A percentile compares a stretch with the other conserved stretches of the same genome.
These are phyloP conservation scores for Mormoops blainvillei DNA, from an alignment of 2,113 vertebrate species.

Conservation along the genomic window DNA sequence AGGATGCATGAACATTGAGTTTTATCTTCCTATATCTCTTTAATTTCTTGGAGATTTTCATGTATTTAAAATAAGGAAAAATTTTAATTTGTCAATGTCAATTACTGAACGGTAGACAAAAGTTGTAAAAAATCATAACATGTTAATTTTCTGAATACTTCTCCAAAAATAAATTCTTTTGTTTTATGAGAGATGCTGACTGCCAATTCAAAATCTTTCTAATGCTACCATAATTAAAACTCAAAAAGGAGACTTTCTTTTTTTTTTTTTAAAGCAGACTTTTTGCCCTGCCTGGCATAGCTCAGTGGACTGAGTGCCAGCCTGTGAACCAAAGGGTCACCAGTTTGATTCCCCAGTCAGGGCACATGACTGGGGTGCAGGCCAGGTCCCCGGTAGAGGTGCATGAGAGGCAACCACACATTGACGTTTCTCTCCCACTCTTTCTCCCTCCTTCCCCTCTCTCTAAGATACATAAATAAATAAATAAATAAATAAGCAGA, in stretches of 20 bases:
- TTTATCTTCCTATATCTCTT: background rate
- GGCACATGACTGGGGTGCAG: too few relatives aligned
- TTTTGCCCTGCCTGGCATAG: too few relatives aligned
- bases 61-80: constrained; percentile 2
- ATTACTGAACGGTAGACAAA: constrained; percentile 25
- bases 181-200: background rate
- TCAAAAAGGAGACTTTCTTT: background rate
- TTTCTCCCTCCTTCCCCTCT: too few relatives aligned
- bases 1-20: background rate
- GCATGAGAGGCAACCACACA: too few relatives aligned
- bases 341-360: too few relatives aligned
- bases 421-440: too few relatives aligned
- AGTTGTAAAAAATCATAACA: constrained; percentile 23
- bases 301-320: too few relatives aligned
- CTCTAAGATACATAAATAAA: too few relatives aligned
- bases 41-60: background rate
- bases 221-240: constrained; percentile 27
- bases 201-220: constrained; percentile 24
- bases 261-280: too few relatives aligned
- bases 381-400: too few relatives aligned
- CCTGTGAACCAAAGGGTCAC: too few relatives aligned
- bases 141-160: background rate
- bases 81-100: constrained; percentile 1
- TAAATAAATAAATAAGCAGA: too few relatives aligned
- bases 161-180: constrained; percentile 16